Base-by-base conservation (phyloP, 2,113 vertebrate species). In the Arvicanthis niloticus region DNA sequence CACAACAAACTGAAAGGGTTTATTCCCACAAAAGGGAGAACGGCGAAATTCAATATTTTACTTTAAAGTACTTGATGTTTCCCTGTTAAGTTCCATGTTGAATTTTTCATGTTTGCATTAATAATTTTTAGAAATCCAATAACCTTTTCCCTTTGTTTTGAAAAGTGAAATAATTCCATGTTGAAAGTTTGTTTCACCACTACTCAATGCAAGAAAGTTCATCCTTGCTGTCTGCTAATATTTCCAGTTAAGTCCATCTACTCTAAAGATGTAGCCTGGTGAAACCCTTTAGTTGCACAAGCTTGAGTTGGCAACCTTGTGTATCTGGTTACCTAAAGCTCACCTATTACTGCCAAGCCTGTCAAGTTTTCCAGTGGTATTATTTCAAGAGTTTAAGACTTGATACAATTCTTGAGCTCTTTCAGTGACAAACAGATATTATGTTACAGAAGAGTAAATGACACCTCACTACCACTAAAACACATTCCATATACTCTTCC, bases 391-490 rank as follows among this genome's bases (percentile, higher is more conserved):
- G 65, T 84, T 95, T 72, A 97, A 91, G 90, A 95, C 53, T 88
- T 88, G 73, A 95, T 91, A 97, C 68, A 97, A 92, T 91, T 95
- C 85, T 97, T 75, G 67, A 93, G 56, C 76, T 95, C 88, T 91
- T 97, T 94, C 86, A 60, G 24, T 76, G 78, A 94, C 31, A 81
- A 75, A 96, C 93, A 97, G 80, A 31, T 84, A 84, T 31, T 85
- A 68, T 95, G 76, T 82, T 97, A 81, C 90, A 94, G 93, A 97
- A 97, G 16, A 48, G 93, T 95, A 98, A 65, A 85, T 91, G 85
- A 97, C 70, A 93, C 93, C 48, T 48, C 40, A 88, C 60, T 53
- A 81, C 91, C 87, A 95, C 62, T 89, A 92, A 96, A 97, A 95
- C n/a, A 96, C 37, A 91, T 37, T 76, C 26, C 56, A 94, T 60